Evolutionary conservation across 2,113 vertebrate genomes (phyloP).

Genomic region (Poecile atricapillus): DNA sequence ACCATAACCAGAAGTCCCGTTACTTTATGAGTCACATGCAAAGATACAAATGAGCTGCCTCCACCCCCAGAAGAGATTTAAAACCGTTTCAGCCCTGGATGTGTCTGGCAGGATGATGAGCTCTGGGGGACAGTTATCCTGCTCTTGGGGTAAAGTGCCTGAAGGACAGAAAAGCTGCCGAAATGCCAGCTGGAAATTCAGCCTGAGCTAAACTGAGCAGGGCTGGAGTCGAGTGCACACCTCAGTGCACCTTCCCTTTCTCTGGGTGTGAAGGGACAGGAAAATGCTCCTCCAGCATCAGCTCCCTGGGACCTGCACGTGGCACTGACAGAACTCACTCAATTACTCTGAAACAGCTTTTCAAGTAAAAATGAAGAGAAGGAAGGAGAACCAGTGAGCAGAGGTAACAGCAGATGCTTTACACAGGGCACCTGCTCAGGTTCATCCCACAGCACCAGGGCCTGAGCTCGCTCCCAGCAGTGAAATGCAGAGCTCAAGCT

Average conservation of each 20-base stretch:
- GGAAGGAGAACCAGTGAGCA: neutral
- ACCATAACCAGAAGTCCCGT: neutral
- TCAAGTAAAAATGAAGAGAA: neutral
- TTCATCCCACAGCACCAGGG: neutral
- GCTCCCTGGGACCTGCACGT: neutral
- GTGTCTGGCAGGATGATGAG: neutral
- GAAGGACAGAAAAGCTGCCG: neutral
- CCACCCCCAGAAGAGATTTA: neutral
- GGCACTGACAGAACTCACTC: neutral
- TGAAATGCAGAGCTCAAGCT: neutral
- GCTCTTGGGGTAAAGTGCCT: neutral
- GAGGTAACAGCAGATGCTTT: neutral
- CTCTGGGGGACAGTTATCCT: neutral
- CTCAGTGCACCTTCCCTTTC: neutral
- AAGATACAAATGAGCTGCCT: neutral
- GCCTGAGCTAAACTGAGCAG: neutral
- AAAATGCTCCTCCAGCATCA: neutral
- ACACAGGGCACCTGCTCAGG: neutral
- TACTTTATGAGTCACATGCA: neutral
- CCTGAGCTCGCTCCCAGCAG: neutral
- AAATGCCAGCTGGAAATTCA: neutral
- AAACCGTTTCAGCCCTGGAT: neutral
- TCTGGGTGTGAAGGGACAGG: rapidly evolving
- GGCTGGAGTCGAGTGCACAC: rapidly evolving
- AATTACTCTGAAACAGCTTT: neutral